These are phyloP conservation scores for Branchellion lobata DNA, from an alignment of 2,888 invertebrate genomes.

Conservation along the genomic window DNA sequence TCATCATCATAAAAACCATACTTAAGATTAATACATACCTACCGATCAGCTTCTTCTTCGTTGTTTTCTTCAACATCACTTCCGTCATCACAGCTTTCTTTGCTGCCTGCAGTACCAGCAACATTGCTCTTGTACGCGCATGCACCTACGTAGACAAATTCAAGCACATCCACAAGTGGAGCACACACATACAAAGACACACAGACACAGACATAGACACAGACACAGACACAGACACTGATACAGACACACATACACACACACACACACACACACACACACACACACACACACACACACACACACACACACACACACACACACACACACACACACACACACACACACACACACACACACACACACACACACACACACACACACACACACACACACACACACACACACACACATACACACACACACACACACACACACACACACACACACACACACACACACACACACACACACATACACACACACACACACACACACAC, in stretches of 20 bases:
- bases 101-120: too few relatives aligned
- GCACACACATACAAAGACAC: conserved; percentile 37
- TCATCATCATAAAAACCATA: too few relatives aligned
- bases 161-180: too few relatives aligned
- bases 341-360: conserved; percentile 31
- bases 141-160: too few relatives aligned
- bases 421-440: conserved; percentile 21
- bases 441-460: too few relatives aligned
- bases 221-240: conserved; percentile 25
- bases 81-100: too few relatives aligned
- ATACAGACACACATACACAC: conserved; percentile 24
- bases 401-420: conserved; percentile 26
- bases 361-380: conserved; percentile 29
- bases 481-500: too few relatives aligned
- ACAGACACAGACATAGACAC: conserved; percentile 36
- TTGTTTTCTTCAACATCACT: too few relatives aligned
- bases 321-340: conserved; percentile 31
- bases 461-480: too few relatives aligned
- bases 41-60: too few relatives aligned
- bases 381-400: conserved; percentile 17
- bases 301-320: conserved; percentile 31
- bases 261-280: conserved; percentile 31
- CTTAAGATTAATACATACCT: too few relatives aligned
- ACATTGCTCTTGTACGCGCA: too few relatives aligned
- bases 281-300: conserved; percentile 31